These are phyloP conservation scores for Heterodera filipjevi DNA, from an alignment of 2,888 invertebrate genomes.

Conservation along the genomic window DNA sequence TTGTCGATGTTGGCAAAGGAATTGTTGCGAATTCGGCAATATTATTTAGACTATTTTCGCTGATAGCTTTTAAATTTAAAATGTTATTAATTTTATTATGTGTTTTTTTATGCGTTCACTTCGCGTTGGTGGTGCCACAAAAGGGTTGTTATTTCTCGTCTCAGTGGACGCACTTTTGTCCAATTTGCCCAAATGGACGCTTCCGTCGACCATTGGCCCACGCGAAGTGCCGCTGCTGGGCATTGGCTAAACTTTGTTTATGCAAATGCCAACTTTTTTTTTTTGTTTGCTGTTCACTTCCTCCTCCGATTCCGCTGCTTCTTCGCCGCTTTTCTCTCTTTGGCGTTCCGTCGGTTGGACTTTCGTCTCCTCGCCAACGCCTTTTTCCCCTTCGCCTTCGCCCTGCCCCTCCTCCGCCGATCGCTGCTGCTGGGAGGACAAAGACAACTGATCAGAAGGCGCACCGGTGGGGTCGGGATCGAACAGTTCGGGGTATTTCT, in stretches of 20 bases:
- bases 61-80: not conserved
- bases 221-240: not conserved
- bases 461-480: constrained; percentile 15
- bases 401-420: not conserved
- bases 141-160: not conserved
- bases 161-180: not conserved
- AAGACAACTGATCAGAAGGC: not conserved
- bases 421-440: not conserved
- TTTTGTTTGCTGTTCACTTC: not conserved
- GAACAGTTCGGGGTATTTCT: constrained; percentile 37
- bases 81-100: not conserved
- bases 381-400: not conserved
- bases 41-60: not conserved
- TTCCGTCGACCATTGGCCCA: not conserved
- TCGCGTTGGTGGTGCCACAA: not conserved
- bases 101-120: not conserved
- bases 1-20: not conserved
- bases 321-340: not conserved
- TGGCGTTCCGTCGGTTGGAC: not conserved
- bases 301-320: not conserved
- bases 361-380: too few species aligned
- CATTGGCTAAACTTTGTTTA: not conserved
- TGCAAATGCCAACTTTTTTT: not conserved
- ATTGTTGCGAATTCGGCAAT: not conserved
- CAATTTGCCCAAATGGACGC: not conserved